Base-by-base conservation (phyloP, 2,113 vertebrate species). In the Lepisosteus osseus region DNA sequence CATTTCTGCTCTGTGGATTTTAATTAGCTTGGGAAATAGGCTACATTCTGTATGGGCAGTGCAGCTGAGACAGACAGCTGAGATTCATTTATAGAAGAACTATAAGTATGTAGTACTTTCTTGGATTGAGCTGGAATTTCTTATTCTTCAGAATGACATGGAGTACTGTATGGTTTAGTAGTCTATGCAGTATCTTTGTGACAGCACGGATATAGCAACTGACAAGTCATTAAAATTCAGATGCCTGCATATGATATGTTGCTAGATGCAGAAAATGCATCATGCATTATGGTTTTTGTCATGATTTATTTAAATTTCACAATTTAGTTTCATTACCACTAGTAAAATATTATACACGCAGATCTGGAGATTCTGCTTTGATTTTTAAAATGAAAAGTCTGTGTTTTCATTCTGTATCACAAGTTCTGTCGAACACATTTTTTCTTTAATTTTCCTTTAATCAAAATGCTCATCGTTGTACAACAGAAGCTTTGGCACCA, bases 11-110 rank as follows among this genome's bases (percentile, higher is more conserved):
- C 77, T 68, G 62, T 69, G 73, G 70, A 78, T 83, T 86, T 85
- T 90, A 86, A 88, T 88, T 89, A 84, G 82, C 78, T 54, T 63
- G 75, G 72, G 83, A 77, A 68, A 54, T 68, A 67, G 67, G 76
- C 42, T 3, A 56, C 59, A 43, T n/a, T 17, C 63, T 74, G 54
- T 51, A 54, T 51, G 73, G 65, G 67, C 54, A 68, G 8, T 69
- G 68, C 14, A 44, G 54, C 45, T 67, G 56, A 79, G 71, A 69
- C 61, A 2, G 71, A 73, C 73, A 68, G 29, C n/a, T 9, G 55
- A 51, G 51, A 29, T 4, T 45, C 7, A 13, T 41, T 54, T 59
- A 4, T 12, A 14, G 14, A n/a, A 29, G 11, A 3, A 56, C 42
- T 15, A 55, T 29, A 67, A 43, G 55, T 47, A 56, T 66, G 57